Conservation (phyloP, 23 tunicate species). For the Clavelina lepadiformis region DNA sequence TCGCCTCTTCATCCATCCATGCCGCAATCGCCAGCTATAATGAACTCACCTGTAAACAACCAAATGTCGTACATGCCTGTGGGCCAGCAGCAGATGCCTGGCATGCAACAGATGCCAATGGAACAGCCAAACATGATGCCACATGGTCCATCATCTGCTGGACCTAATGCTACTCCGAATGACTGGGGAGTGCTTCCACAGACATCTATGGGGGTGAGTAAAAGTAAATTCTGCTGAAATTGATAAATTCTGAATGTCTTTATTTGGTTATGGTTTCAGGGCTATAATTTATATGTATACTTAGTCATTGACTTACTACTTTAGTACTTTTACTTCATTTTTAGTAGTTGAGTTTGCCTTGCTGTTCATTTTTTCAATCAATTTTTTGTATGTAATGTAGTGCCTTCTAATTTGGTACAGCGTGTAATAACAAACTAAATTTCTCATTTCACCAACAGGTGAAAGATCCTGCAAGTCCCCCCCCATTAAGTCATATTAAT, state of each 20-base stretch:
- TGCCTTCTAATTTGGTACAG: no score
- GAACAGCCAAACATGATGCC: slow-evolving; percentile 16
- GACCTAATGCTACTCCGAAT: slow-evolving; percentile 29
- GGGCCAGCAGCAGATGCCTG: slow-evolving; percentile 10
- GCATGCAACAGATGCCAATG: slow-evolving; percentile 3
- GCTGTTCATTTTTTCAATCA: no score
- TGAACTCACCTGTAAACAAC: slow-evolving; percentile 35
- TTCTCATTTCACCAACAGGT: no score
- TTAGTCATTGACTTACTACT: not conserved
- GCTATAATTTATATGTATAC: not conserved
- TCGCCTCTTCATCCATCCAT: slow-evolving; percentile 41
- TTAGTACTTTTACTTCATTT: no score
- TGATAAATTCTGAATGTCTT: no score
- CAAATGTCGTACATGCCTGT: slow-evolving; percentile 20
- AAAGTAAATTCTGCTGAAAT: no score
- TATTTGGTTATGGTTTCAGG: no score
- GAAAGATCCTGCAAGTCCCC: slow-evolving; percentile 80
- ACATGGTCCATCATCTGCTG: slow-evolving; percentile 65
- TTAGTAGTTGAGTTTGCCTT: no score
- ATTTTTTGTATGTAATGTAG: no score
- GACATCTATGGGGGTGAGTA: slow-evolving; percentile 35
- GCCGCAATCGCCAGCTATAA: slow-evolving; percentile 38
- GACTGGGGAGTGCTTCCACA: slow-evolving; percentile 62
- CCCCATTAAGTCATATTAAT: slow-evolving; percentile 59
- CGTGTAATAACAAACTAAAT: no score